These are phyloP conservation scores for Sebastes paucispinis DNA, from an alignment of 2,797 vertebrate species.

Conservation along the genomic window DNA sequence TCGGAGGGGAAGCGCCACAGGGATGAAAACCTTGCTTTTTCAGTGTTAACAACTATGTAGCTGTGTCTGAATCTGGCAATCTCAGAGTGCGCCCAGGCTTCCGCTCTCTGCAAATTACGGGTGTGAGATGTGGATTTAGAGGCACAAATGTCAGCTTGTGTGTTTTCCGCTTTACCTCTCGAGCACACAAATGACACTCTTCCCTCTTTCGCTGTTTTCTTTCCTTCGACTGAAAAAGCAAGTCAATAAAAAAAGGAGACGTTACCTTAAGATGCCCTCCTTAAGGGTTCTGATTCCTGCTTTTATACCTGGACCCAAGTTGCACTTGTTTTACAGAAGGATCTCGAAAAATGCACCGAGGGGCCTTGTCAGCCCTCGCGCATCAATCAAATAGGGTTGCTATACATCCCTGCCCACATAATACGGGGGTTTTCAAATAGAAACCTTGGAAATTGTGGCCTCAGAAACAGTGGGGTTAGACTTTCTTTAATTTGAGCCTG, in stretches of 20 bases:
- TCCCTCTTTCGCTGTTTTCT: background rate
- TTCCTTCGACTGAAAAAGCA: background rate
- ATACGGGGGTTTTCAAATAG: slow-evolving; percentile 58
- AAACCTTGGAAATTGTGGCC: slow-evolving; percentile 43
- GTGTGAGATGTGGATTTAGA: slow-evolving; percentile 62
- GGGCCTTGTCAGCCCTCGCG: slow-evolving; percentile 32
- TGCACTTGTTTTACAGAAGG: background rate
- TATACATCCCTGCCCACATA: slow-evolving; percentile 52
- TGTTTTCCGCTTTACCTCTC: slow-evolving; percentile 25
- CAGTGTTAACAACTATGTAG: slow-evolving; percentile 59
- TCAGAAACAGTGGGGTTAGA: slow-evolving; percentile 45
- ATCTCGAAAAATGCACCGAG: slow-evolving; percentile 5
- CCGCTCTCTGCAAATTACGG: slow-evolving; percentile 59
- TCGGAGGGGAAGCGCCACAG: slow-evolving; percentile 13
- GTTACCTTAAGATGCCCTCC: slow-evolving; percentile 16
- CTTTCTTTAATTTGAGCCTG: slow-evolving; percentile 56
- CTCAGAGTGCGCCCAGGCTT: slow-evolving; percentile 1
- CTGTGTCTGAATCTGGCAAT: slow-evolving; percentile 40
- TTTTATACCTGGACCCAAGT: background rate
- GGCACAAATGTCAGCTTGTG: slow-evolving; percentile 39
- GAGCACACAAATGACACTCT: slow-evolving; percentile 15
- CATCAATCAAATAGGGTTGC: slow-evolving; percentile 50
- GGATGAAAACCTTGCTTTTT: slow-evolving; percentile 39
- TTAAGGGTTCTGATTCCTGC: slow-evolving; percentile 11
- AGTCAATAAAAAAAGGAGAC: background rate